Base-by-base conservation (phyloP, 2,888 invertebrate genomes). In the Endomychus coccineus region DNA sequence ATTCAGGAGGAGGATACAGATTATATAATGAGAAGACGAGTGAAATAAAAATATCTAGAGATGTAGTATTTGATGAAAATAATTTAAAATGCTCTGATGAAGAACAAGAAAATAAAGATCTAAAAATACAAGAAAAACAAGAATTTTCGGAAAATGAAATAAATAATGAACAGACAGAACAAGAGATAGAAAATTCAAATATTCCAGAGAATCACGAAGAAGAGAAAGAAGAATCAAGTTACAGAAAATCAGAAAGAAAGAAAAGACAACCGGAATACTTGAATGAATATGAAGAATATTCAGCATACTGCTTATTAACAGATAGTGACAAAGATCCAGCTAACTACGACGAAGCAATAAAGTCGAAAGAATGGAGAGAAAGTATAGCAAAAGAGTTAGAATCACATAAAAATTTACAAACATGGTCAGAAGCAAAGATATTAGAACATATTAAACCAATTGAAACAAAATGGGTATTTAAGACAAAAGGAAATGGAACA, bases 41-140 rank as follows among this genome's bases (percentile, higher is more conserved):
- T 19, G 15, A 44, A 47, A 40, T 49, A 13, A 28, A 44, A 5
- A 24, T 10, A 19, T 42, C 44, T 27, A 42, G 49, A 43, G 45
- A 51, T 45, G 48, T 51, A 17, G 39, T n/a, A 40, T 47, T 52
- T 28, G 37, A 48, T 34, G 51, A 51, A 39, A 36, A 21, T 23
- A 25, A 36, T n/a, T 35, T 25, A 23, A 34, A 42, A n/a, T n/a
- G n/a, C n/a, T n/a, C n/a, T n/a, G n/a, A n/a, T n/a, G n/a, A n/a
- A n/a, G n/a, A n/a, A 11, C 41, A 30, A 40, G 31, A 35, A 17
- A 22, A 36, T 22, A 36, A 28, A 28, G 24, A 30, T n/a, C n/a
- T n/a, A 24, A 27, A 13, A 32, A 16, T 39, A 33, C 10, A 10
- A 27, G 27, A 37, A 40, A 34, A 23, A 29, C 22, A 32, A 27